Percentiles rank a stretch among this genome's conserved stretches.
Evolutionary conservation across 2,797 vertebrate species (phyloP).

Genomic region (Atherinosoma microstoma): DNA sequence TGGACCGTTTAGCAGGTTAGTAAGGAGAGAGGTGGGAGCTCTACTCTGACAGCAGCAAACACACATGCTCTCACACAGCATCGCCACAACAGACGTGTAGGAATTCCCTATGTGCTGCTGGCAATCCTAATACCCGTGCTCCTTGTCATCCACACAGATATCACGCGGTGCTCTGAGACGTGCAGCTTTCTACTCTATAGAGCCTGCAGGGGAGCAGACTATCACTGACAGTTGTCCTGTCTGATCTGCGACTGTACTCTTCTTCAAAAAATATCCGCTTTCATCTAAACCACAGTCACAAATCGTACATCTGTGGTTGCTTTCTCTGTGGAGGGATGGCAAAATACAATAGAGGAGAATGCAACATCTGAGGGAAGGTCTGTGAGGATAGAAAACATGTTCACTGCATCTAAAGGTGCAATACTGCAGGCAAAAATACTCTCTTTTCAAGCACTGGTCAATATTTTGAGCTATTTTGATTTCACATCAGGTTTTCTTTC

Average conservation of each 20-base stretch:
- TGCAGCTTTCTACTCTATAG: slow-evolving; percentile 52
- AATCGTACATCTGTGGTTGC: slow-evolving; percentile 58
- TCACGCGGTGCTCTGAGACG: slow-evolving; percentile 57
- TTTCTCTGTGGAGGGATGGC: slow-evolving; percentile 34
- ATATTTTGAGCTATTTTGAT: neutral
- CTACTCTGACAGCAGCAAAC: slow-evolving; percentile 39
- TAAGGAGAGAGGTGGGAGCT: slow-evolving; percentile 42
- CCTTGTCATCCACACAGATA: slow-evolving; percentile 43
- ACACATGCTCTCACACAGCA: slow-evolving; percentile 37
- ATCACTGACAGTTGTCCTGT: slow-evolving; percentile 61
- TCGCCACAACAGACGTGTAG: slow-evolving; percentile 60
- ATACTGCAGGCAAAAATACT: neutral
- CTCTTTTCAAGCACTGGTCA: neutral
- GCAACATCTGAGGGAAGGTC: slow-evolving; percentile 18
- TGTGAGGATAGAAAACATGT: slow-evolving; percentile 16
- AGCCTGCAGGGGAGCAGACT: slow-evolving; percentile 68
- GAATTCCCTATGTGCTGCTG: slow-evolving; percentile 67
- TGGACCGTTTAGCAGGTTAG: slow-evolving; percentile 66
- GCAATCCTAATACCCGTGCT: slow-evolving; percentile 41
- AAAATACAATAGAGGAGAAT: slow-evolving; percentile 26
- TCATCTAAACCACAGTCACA: slow-evolving; percentile 63
- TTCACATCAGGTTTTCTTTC: neutral
- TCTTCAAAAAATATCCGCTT: slow-evolving; percentile 59
- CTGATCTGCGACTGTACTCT: slow-evolving; percentile 68
- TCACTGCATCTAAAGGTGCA: slow-evolving; percentile 10